phyloP scores from a whole-genome alignment of 2,113 vertebrate genomes.

The Cathartes aura region DNA sequence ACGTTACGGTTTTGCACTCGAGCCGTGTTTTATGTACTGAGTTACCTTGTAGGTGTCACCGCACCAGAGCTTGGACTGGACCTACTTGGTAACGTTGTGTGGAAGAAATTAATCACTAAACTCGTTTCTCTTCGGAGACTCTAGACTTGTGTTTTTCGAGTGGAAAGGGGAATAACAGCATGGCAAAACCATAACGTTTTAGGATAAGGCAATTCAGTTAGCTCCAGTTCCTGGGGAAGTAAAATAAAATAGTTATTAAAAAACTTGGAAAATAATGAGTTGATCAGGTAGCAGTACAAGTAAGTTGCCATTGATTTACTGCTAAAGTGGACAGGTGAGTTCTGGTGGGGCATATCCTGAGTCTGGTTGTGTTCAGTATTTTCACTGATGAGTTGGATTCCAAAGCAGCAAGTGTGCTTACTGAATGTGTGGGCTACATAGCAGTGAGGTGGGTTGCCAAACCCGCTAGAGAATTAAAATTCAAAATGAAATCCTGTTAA shows the following conservation, averaged over 20 bases:
- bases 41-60: no score
- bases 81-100: fast-evolving
- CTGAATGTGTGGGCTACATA: no score
- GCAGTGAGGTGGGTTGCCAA: background rate
- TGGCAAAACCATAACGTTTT: fast-evolving
- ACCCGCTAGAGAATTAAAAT: background rate
- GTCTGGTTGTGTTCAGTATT: background rate
- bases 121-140: fast-evolving
- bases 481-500: background rate
- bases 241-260: background rate
- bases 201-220: background rate
- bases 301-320: background rate
- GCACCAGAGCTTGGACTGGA: background rate
- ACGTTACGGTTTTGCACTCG: fast-evolving
- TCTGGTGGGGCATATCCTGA: background rate
- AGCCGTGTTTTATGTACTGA: fast-evolving
- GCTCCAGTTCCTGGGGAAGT: no score
- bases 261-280: background rate
- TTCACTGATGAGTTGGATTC: background rate
- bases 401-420: background rate
- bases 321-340: background rate
- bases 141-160: fast-evolving
- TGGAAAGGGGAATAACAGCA: background rate
- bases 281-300: background rate
- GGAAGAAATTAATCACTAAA: background rate